Base-by-base conservation (phyloP, 2,888 invertebrate genomes). In the Conus canariensis region DNA sequence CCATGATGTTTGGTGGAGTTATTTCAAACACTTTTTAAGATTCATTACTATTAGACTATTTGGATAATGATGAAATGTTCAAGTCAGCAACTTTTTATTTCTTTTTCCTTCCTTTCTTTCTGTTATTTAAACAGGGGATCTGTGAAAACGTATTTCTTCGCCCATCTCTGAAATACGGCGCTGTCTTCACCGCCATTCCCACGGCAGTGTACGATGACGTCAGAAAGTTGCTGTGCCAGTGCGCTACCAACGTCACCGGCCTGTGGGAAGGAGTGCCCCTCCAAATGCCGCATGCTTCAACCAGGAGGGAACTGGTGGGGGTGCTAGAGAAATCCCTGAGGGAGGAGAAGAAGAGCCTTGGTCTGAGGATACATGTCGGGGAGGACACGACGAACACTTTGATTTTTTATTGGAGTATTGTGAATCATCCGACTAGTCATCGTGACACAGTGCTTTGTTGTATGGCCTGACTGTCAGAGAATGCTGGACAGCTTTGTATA, bases 111-210 rank as follows among this genome's bases (percentile, higher is more conserved):
- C 12, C 19, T 70, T 16, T 70, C 19, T 2, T 22, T n/a, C n/a
- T 25, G 4, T 74, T 74, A n/a, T 12, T 45, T 9, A 58, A 6
- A 6, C 85, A 85, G 85, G 85, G 60, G 25, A 60, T 85, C 60
- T 85, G 85, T 60, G 85, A 85, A 58, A 85, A 85, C 60, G 85
- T 85, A 60, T 85, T 85, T 14, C 85, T 85, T 8, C 85, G 85
- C 7, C 85, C 85, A 14, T 85, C 85, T 3, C 25, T 85, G 85
- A 56, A 85, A 19, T 85, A 60, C 25, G 85, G 85, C 25, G 60
- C 60, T 85, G 60, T 85, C 60, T 85, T 85, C 60, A 25, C 60
- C 59, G 60, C 25, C 85, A 60, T 85, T 60, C 85, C 85, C 12
- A 14, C 14, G 9, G 25, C 60, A n/a, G 85, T 85, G 60, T 85